These are phyloP conservation scores for Samia ricini DNA, from an alignment of 1,140 invertebrate species.

Conservation along the genomic window DNA sequence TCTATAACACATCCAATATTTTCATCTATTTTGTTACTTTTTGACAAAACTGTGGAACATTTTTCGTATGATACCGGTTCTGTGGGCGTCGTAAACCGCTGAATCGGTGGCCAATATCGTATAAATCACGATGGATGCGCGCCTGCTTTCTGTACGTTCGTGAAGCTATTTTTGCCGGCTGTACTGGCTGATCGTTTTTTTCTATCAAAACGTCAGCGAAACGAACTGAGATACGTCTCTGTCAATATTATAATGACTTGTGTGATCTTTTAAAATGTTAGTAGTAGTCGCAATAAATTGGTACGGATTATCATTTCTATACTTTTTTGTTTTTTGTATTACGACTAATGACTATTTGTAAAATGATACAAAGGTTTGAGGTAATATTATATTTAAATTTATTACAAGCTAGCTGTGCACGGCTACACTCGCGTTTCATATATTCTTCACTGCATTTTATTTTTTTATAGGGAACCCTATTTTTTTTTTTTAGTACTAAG, in stretches of 20 bases:
- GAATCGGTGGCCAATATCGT: constrained; percentile 57
- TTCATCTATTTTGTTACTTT: constrained; percentile 16
- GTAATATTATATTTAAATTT: too few relatives aligned
- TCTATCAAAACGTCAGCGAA: constrained; percentile 59
- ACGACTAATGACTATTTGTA: too few relatives aligned
- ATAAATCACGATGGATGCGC: constrained; percentile 66
- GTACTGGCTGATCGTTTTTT: constrained; percentile 44
- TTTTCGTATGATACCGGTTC: constrained; percentile 23
- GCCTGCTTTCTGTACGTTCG: constrained; percentile 71
- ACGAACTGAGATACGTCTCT: constrained; percentile 24
- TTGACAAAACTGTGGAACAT: constrained; percentile 29
- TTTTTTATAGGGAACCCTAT: too few relatives aligned
- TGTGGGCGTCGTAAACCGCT: constrained; percentile 52
- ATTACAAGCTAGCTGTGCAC: too few relatives aligned
- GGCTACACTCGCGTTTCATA: too few relatives aligned
- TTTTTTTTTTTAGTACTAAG: too few relatives aligned
- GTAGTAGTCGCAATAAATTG: neutral
- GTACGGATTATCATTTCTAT: neutral
- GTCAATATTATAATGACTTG: constrained; percentile 17
- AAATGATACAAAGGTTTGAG: too few relatives aligned
- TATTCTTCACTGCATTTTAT: too few relatives aligned
- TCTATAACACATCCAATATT: neutral
- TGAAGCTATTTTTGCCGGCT: constrained; percentile 61
- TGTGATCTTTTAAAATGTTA: neutral
- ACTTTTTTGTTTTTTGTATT: too few relatives aligned